Conservation (phyloP, 1,140 invertebrate genomes). For the Drosophila nebulosa region DNA sequence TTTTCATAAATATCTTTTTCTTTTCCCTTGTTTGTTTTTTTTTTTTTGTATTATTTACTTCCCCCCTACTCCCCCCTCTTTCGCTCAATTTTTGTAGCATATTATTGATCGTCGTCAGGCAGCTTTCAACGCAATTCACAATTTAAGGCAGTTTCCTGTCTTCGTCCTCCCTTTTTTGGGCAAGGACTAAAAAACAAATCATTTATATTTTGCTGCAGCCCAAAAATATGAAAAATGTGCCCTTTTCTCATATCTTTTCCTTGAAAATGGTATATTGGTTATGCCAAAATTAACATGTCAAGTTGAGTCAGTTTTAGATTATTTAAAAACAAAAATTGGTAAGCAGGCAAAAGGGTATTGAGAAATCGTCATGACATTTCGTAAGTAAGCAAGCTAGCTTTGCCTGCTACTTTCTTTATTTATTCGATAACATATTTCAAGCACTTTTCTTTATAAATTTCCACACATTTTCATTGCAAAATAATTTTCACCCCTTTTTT, state of each 20-base stretch:
- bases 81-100: conserved; percentile 14
- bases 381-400: no score
- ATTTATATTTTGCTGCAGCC: conserved; percentile 33
- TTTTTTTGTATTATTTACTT: no score
- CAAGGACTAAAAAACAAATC: conserved; percentile 50
- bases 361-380: not conserved
- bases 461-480: conserved; percentile 67
- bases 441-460: conserved; percentile 39
- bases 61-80: no score
- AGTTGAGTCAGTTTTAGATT: no score
- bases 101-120: conserved; percentile 61
- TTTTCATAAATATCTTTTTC: conserved; percentile 72
- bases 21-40: conserved; percentile 17
- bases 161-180: conserved; percentile 21
- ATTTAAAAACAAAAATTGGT: no score
- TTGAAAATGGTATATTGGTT: not conserved
- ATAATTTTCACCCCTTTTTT: conserved; percentile 49
- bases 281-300: no score
- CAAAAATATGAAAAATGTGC: not conserved
- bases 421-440: conserved; percentile 66
- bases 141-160: conserved; percentile 69
- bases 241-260: not conserved
- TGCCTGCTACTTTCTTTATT: conserved; percentile 35
- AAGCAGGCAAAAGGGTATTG: not conserved
- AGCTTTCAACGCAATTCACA: conserved; percentile 65